phyloP scores from a whole-genome alignment of 2,113 vertebrate species.

The Cairina moschata region DNA sequence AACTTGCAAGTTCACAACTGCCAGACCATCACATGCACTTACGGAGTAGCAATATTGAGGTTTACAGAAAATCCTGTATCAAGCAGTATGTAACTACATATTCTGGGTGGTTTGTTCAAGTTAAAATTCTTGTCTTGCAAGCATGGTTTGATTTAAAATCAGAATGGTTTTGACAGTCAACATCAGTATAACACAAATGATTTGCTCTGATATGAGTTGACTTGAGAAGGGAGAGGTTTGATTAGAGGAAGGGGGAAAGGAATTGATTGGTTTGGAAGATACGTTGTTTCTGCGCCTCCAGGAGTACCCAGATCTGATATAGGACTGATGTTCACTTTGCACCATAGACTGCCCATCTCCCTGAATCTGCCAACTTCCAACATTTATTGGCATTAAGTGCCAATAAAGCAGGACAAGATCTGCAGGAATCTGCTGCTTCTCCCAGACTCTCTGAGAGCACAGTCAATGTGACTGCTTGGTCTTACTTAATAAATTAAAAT shows the following conservation, averaged over 20 bases:
- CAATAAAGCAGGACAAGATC: background rate
- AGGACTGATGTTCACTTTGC: background rate
- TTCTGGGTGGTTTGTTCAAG: conserved; percentile 16
- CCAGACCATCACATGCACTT: conserved; percentile 54
- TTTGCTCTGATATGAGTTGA: background rate
- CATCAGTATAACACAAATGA: background rate
- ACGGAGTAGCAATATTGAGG: conserved; percentile 25
- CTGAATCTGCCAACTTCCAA: background rate
- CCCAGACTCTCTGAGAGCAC: background rate
- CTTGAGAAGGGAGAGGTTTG: background rate
- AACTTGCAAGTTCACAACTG: conserved; percentile 12
- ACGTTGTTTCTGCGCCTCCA: background rate
- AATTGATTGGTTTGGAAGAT: background rate
- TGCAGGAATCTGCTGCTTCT: background rate
- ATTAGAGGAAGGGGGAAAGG: background rate
- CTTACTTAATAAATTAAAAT: background rate
- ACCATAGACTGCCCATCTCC: background rate
- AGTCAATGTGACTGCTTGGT: background rate
- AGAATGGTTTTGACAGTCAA: background rate
- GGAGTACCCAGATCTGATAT: background rate
- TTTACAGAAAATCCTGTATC: conserved; percentile 26
- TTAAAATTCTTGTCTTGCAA: background rate
- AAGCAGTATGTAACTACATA: conserved; percentile 26
- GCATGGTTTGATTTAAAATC: background rate
- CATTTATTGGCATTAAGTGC: background rate